Percentiles rank a stretch among this genome's conserved stretches.
Conservation (phyloP, 2,797 vertebrate species). For the Novumbra hubbsi region DNA sequence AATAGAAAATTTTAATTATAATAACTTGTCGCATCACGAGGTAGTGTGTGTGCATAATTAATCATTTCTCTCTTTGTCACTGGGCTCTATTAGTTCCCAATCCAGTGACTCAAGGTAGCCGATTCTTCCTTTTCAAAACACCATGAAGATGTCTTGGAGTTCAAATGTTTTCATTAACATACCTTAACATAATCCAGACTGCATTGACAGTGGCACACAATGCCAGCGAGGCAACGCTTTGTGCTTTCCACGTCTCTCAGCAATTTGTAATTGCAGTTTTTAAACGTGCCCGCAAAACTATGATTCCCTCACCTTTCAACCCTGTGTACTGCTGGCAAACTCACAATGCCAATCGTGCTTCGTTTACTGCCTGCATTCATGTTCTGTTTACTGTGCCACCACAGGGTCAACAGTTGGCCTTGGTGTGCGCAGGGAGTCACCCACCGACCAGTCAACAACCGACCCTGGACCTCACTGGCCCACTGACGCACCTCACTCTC, state of each 20-base stretch:
- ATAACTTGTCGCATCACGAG: not conserved
- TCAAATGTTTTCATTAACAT: not conserved
- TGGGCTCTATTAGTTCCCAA: not conserved
- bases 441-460: not conserved
- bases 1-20: no score
- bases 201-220: not conserved
- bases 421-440: not conserved
- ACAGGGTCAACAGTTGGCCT: not conserved
- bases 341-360: not conserved
- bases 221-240: not conserved
- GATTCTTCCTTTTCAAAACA: not conserved
- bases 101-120: not conserved
- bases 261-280: not conserved
- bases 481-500: no score
- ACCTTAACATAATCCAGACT: not conserved
- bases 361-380: not conserved
- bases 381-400: not conserved
- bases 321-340: not conserved
- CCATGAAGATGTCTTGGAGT: not conserved
- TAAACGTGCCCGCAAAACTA: not conserved
- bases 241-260: not conserved
- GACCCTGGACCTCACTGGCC: not conserved
- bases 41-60: slow-evolving; percentile 1
- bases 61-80: not conserved
- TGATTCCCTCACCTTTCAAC: not conserved